phyloP scores from a whole-genome alignment of 2,113 vertebrate species.

The Budorcas taxicolor region DNA sequence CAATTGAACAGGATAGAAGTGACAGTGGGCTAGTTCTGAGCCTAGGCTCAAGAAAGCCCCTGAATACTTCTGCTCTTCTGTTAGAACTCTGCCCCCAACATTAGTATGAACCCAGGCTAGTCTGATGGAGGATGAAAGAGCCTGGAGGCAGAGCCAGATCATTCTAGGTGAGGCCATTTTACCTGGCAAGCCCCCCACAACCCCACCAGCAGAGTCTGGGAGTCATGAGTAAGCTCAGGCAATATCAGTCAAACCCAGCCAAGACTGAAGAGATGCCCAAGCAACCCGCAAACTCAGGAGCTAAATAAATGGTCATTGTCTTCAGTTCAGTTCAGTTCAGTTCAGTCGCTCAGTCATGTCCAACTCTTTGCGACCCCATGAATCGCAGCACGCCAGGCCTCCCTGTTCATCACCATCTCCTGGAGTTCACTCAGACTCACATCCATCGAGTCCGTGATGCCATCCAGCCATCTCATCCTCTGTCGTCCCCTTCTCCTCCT shows the following conservation, averaged over 20 bases:
- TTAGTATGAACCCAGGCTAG: background rate
- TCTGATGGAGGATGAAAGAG: background rate
- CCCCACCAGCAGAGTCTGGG: constrained; percentile 25
- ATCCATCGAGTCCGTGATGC: too few species aligned
- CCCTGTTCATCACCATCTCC: too few species aligned
- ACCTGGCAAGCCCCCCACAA: background rate
- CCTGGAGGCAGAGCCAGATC: background rate
- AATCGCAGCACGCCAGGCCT: too few species aligned
- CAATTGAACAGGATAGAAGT: background rate
- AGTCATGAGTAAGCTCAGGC: constrained; percentile 15
- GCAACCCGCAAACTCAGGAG: constrained; percentile 36
- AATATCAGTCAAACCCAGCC: constrained; percentile 33
- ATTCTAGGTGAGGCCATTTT: constrained; percentile 37
- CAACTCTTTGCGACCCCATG: too few species aligned
- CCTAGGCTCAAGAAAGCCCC: background rate
- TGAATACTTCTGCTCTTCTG: background rate
- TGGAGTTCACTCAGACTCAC: too few species aligned
- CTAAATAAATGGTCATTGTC: constrained; percentile 53
- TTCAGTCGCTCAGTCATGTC: too few species aligned
- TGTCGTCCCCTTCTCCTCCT: too few species aligned
- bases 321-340: too few species aligned
- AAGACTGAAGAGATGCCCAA: constrained; percentile 39
- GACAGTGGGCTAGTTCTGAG: background rate
- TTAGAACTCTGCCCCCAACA: background rate
- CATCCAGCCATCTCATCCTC: too few species aligned